Evolutionary conservation across 1,140 invertebrate species (phyloP).

Genomic region (Megathymus violae): DNA sequence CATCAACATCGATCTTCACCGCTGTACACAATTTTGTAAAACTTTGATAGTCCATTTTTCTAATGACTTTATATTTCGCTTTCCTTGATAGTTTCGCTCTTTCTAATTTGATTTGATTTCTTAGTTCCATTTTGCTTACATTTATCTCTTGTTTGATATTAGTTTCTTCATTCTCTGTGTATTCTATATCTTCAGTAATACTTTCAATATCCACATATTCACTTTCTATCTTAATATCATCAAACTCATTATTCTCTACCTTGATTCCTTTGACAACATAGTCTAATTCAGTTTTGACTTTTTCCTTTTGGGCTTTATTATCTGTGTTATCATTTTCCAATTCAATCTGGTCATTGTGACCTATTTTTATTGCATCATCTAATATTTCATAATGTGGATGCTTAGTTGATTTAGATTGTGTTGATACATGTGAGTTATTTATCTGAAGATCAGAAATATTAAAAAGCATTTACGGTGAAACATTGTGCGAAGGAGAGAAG

Average conservation of each 20-base stretch:
- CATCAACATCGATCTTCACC: slow-evolving; percentile 21
- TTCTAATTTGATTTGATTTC: too few species aligned
- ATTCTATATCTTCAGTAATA: not conserved
- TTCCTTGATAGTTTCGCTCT: not conserved
- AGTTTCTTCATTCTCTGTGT: not conserved
- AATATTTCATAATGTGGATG: not conserved
- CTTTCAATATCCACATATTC: not conserved
- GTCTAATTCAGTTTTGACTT: not conserved
- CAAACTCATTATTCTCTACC: not conserved
- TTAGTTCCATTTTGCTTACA: not conserved
- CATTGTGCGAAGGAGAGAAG: too few species aligned
- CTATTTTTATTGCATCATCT: not conserved
- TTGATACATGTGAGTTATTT: not conserved
- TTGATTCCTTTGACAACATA: not conserved
- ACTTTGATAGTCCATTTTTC: not conserved
- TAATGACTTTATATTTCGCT: not conserved
- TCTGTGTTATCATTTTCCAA: too few species aligned
- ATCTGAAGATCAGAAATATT: slow-evolving; percentile 12
- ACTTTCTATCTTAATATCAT: not conserved
- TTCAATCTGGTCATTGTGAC: not conserved
- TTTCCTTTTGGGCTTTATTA: too few species aligned
- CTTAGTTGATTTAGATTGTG: slow-evolving; percentile 1
- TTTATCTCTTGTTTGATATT: not conserved
- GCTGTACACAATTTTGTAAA: not conserved
- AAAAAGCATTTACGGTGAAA: too few species aligned